Conservation (phyloP, 2,888 invertebrate genomes). For the Pollenia griseotomentosa region DNA sequence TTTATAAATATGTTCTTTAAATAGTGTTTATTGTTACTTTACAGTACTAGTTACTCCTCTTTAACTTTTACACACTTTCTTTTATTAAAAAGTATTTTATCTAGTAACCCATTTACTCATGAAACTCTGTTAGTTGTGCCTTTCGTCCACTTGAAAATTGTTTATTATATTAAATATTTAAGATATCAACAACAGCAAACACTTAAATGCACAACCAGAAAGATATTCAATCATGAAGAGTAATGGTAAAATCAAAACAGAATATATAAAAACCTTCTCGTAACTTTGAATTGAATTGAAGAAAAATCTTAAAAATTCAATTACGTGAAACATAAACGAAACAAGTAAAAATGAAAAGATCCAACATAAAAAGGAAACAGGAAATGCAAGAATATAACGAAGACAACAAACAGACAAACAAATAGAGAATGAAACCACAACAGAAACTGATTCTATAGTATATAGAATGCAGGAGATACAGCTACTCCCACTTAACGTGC, state of each 20-base stretch:
- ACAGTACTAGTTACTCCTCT: no score
- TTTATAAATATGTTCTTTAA: no score
- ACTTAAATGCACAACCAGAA: background rate
- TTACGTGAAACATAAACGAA: slow-evolving; percentile 54
- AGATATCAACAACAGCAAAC: slow-evolving; percentile 1
- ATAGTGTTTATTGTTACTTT: no score
- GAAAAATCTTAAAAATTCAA: slow-evolving; percentile 58
- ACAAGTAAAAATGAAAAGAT: slow-evolving; percentile 15
- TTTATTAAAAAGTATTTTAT: no score
- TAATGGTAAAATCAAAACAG: background rate
- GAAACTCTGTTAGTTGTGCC: background rate
- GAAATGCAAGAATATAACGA: background rate
- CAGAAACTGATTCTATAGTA: slow-evolving; percentile 43
- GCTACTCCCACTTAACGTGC: background rate
- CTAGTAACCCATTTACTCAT: background rate
- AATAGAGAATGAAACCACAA: slow-evolving; percentile 47
- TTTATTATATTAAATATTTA: slow-evolving; percentile 25
- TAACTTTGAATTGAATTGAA: slow-evolving; percentile 45
- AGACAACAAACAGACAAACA: slow-evolving; percentile 6
- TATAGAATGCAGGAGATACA: slow-evolving; percentile 34
- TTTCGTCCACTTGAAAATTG: slow-evolving; percentile 8
- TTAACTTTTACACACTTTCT: no score
- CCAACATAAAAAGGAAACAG: background rate
- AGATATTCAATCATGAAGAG: slow-evolving; percentile 17
- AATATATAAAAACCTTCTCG: background rate